phyloP scores from a whole-genome alignment of 2,888 invertebrate species.

The Morpho deidamia region DNA sequence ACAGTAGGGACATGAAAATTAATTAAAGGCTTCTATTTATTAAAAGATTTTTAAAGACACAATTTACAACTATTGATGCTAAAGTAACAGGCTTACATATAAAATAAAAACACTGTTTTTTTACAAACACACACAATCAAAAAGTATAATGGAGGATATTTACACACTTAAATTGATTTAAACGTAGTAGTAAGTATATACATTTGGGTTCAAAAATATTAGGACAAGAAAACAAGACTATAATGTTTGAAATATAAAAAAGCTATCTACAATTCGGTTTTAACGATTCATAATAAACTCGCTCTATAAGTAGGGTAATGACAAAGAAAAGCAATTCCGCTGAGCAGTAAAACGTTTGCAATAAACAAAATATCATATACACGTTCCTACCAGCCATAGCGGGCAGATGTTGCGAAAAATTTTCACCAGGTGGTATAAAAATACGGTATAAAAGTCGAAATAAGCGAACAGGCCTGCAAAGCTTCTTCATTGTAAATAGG shows the following conservation, averaged over 20 bases:
- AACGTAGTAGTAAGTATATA: too few species aligned
- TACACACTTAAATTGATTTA: too few species aligned
- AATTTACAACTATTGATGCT: too few species aligned
- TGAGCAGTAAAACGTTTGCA: slow-evolving; percentile 12
- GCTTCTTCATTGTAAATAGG: slow-evolving; percentile 64
- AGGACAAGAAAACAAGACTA: too few species aligned
- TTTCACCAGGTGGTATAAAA: slow-evolving; percentile 48
- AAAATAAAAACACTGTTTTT: too few species aligned
- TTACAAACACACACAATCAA: too few species aligned
- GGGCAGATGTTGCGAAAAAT: slow-evolving; percentile 37
- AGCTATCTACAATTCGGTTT: neutral
- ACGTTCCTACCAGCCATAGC: slow-evolving; percentile 30
- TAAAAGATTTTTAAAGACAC: too few species aligned
- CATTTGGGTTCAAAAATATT: too few species aligned
- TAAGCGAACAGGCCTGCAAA: slow-evolving; percentile 49
- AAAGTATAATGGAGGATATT: too few species aligned
- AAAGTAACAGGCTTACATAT: too few species aligned
- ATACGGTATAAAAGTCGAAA: slow-evolving; percentile 50
- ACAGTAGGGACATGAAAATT: too few species aligned
- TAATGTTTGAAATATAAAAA: neutral
- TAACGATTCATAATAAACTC: neutral
- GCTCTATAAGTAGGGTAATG: neutral
- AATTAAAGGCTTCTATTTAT: too few species aligned
- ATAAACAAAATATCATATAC: slow-evolving; percentile 31
- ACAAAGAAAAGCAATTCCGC: neutral